These are phyloP conservation scores for Aix galericulata DNA, from an alignment of 2,113 vertebrate genomes.

Conservation along the genomic window DNA sequence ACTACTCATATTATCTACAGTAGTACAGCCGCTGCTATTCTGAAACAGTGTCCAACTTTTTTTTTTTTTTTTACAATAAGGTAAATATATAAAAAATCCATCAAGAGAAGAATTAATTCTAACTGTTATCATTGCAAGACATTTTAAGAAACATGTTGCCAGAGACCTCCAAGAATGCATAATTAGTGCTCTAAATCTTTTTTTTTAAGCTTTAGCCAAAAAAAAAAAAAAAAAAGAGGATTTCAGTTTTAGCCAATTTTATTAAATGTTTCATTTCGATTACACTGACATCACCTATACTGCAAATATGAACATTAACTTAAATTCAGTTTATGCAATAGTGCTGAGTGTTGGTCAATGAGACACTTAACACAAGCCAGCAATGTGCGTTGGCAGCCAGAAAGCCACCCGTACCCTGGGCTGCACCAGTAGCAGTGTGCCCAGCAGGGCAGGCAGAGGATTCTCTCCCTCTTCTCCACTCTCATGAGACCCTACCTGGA, in stretches of 20 bases:
- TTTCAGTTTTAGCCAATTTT: not conserved
- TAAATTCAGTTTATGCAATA: not conserved
- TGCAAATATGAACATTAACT: not conserved
- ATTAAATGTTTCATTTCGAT: not conserved
- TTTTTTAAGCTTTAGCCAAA: not conserved
- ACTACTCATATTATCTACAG: too few species aligned
- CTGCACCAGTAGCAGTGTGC: too few species aligned
- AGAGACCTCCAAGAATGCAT: not conserved
- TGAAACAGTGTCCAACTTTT: too few species aligned
- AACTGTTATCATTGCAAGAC: not conserved
- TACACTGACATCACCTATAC: not conserved
- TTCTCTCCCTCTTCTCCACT: too few species aligned
- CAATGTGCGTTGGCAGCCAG: too few species aligned
- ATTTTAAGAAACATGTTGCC: not conserved
- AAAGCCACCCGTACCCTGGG: too few species aligned
- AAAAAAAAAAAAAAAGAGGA: not conserved
- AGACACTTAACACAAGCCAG: too few species aligned
- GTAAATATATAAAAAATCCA: not conserved
- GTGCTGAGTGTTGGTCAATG: too few species aligned
- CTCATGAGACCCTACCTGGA: too few species aligned
- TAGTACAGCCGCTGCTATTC: too few species aligned
- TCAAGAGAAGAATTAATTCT: not conserved
- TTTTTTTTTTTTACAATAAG: too few species aligned
- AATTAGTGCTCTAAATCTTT: not conserved
- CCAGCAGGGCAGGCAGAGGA: too few species aligned